phyloP scores from a whole-genome alignment of 2,797 vertebrate genomes.

The Spondyliosoma cantharus region DNA sequence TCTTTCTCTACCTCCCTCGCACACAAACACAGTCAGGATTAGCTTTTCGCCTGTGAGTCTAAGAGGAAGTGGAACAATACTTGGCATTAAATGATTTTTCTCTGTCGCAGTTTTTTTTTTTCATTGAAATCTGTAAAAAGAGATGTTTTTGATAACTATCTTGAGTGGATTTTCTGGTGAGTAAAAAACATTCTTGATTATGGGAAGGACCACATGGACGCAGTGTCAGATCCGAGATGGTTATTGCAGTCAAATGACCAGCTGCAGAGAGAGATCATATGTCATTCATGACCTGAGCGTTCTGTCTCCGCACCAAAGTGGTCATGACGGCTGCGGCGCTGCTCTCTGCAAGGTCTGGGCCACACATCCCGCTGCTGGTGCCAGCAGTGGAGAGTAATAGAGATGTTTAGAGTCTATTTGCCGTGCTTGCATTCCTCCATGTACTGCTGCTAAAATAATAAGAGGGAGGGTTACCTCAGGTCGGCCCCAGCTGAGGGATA shows the following conservation, averaged over 20 bases:
- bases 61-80: conserved; percentile 51
- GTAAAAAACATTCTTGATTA: conserved; percentile 17
- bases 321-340: conserved; percentile 33
- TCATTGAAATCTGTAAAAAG: conserved; percentile 9
- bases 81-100: conserved; percentile 38
- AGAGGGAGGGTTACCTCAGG: conserved; percentile 82
- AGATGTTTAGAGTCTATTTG: conserved; percentile 81
- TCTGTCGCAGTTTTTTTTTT: background rate
- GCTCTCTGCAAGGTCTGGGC: conserved; percentile 55
- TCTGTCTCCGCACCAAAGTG: conserved; percentile 24
- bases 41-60: conserved; percentile 56
- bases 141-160: conserved; percentile 23
- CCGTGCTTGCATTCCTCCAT: conserved; percentile 81
- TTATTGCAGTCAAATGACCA: background rate
- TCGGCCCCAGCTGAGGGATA: conserved; percentile 75
- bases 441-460: conserved; percentile 85
- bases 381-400: conserved; percentile 76
- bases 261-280: conserved; percentile 3
- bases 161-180: conserved; percentile 41
- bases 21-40: conserved; percentile 71
- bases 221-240: conserved; percentile 7
- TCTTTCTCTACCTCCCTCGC: conserved; percentile 64
- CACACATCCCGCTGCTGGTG: conserved; percentile 63
- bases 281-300: conserved; percentile 29
- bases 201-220: background rate